Evolutionary conservation across 2,888 invertebrate species (phyloP), one percentile per base, ranked within the genome.

Genomic region (Macrosiphum euphorbiae): DNA sequence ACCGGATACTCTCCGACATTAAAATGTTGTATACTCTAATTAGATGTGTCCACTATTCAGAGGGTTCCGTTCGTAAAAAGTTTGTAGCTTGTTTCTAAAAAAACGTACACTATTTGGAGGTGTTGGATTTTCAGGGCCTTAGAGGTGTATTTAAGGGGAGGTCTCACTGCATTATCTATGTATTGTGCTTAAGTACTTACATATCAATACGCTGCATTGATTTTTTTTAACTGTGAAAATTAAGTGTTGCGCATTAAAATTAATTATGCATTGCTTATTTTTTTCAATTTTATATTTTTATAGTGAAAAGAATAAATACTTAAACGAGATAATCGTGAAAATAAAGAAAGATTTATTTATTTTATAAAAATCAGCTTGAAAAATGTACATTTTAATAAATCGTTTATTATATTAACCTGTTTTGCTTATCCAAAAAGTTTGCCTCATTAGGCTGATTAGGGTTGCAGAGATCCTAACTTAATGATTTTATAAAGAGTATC

Each of bases 381-480:
- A 91, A 91, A 85, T 84, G 41, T 28, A 85, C 41, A 41, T 91
- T 91, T 91, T 55, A 84, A 85, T 55, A 55, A 84, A 91, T 85
- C 41, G 44, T 91, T 84, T 84, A 52, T 84, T 26, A 41, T 91
- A 58, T 58, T 61, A 44, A 91, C 91, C 86, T 58, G 86, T 44
- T 91, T 91, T 16, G 85, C 58, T 91, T 91, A 85, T 86, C 58
- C 91, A 44, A 58, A 86, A 58, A 86, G 91, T 91, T 58, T 58
- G 58, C 58, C 52, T 91, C 91, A 58, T 91, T 91, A 91, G 91
- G 91, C 47, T 52, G 90, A 90, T 90, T 91, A 91, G 41, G 85
- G 84, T 47, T 58, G 50, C 20, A 20, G 88, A 35, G 41, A 86
- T 86, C 3, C 55, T 58, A 24, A 91, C 91, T 91, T 91, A 91